Base-by-base conservation (phyloP, 2,797 vertebrate species). In the Syngnathus rostellatus region DNA sequence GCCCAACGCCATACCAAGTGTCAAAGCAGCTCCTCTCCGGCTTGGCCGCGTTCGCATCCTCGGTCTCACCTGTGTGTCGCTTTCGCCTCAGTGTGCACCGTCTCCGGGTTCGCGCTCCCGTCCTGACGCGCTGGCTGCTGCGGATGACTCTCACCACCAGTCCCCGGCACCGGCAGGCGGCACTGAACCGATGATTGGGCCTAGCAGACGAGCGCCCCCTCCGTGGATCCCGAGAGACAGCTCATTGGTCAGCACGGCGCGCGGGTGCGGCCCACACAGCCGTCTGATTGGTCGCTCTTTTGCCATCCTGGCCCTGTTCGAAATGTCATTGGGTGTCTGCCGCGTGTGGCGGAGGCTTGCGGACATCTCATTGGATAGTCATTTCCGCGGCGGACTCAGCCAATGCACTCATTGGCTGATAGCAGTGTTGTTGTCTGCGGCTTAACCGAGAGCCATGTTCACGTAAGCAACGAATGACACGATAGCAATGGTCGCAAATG, bases 101-200 rank as follows among this genome's bases (percentile, higher is more conserved):
- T 88, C 90, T 91, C 89, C 88, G 90, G 87, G 88, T 89, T 91
- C 89, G 87, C 89, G 87, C 84, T 90, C 89, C 88, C 90, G 89
- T 91, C 89, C 89, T 89, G 87, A 89, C 89, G 89, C 87, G 89
- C 86, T 31, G 31, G 31, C 31, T 89, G 89, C 89, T 83, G 88
- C 84, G 85, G 87, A 83, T 89, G 87, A 83, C 89, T 84, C 85
- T 89, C 83, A 87, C 88, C 88, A 91, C 87, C 90, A 91, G 90
- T 91, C 88, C 90, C 91, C 91, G 91, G 91, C 90, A 91, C 91
- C 91, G 91, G 90, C 88, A 91, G 87, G 86, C 89, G 90, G 87
- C 89, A 91, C 91, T 92, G 88, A 90, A 69, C 77, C 85, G 83
- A 82, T 90, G 88, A 92, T 92, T 92, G 91, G 91, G 87, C 90